These are phyloP conservation scores for Pteropus rufus DNA, from an alignment of 2,797 vertebrate species.

Conservation along the genomic window DNA sequence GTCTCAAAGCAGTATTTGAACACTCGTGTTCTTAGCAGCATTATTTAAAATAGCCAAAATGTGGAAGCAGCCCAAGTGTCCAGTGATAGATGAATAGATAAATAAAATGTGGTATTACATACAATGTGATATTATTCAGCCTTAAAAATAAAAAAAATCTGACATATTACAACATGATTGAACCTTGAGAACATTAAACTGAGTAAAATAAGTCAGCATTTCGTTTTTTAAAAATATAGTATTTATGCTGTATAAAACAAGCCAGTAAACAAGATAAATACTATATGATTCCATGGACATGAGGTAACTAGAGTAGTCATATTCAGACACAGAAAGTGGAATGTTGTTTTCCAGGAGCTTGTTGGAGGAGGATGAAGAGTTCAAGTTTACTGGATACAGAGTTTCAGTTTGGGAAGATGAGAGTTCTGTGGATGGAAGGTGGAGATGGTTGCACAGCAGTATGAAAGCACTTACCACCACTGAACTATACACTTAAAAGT, in stretches of 20 bases:
- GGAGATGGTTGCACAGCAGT: background rate
- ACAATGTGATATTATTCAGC: background rate
- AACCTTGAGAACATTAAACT: background rate
- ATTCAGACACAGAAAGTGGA: background rate
- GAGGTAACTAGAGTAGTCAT: background rate
- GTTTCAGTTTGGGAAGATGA: background rate
- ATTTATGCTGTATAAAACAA: background rate
- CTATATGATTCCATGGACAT: background rate
- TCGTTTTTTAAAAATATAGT: background rate
- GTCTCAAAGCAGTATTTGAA: too few relatives aligned
- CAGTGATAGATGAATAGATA: too few relatives aligned
- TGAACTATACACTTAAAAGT: background rate
- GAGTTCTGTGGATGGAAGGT: background rate
- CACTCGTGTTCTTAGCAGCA: too few relatives aligned
- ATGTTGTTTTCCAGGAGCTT: background rate
- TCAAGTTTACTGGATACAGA: background rate
- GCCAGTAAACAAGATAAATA: background rate
- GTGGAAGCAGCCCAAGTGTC: too few relatives aligned
- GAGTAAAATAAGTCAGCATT: background rate
- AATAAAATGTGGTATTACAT: background rate
- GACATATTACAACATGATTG: background rate
- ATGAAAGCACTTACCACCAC: background rate
- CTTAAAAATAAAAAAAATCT: background rate
- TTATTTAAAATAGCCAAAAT: too few relatives aligned
- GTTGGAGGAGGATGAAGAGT: background rate